Evolutionary conservation across 2,797 vertebrate genomes (phyloP).

Genomic region (Clarias platycephalus): DNA sequence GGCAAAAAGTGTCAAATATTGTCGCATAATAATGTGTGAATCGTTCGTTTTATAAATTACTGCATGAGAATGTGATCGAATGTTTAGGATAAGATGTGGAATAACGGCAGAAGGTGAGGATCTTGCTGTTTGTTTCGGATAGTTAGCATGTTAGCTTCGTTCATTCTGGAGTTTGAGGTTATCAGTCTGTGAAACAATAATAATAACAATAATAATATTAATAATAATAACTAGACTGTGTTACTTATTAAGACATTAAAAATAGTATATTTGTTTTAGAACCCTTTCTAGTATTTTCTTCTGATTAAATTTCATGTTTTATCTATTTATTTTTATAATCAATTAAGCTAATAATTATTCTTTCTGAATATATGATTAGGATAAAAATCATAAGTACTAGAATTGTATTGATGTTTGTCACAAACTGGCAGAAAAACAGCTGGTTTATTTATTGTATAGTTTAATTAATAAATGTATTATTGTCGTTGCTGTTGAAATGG

Average conservation of each 20-base stretch:
- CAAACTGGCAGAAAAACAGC: not conserved
- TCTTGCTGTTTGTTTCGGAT: not conserved
- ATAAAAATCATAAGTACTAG: not conserved
- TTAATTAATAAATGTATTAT: not conserved
- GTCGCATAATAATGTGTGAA: not conserved
- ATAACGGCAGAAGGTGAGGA: constrained; percentile 10
- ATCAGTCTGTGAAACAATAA: not conserved
- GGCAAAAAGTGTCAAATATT: not conserved
- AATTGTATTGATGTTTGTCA: not conserved
- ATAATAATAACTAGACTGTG: not conserved
- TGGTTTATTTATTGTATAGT: not conserved
- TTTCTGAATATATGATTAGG: not conserved
- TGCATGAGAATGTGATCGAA: not conserved
- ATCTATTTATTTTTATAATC: not conserved
- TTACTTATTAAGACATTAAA: not conserved
- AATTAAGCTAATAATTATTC: not conserved
- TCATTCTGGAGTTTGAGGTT: not conserved
- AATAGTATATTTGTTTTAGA: not conserved
- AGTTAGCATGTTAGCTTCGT: not conserved
- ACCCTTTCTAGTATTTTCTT: not conserved
- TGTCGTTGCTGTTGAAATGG: too few species aligned
- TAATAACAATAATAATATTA: not conserved
- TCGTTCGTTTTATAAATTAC: not conserved
- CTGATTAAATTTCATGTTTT: not conserved
- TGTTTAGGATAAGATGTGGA: constrained; percentile 16